Evolutionary conservation across 2,888 invertebrate genomes (phyloP).

Genomic region (Lydus trimaculatus): DNA sequence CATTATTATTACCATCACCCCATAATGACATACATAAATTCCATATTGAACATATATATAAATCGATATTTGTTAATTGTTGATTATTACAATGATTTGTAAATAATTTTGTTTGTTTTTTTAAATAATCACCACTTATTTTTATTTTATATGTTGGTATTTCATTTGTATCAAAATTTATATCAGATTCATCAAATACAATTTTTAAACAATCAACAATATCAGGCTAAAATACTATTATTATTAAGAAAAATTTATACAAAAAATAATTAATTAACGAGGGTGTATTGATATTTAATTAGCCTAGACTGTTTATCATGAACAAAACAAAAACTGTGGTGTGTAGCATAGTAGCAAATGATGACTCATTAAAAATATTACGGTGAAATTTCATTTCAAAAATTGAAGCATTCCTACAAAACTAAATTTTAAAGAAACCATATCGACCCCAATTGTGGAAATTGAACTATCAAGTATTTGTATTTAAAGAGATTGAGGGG

Average conservation of each 20-base stretch:
- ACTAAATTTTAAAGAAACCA: too few species aligned
- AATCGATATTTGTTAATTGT: constrained; percentile 46
- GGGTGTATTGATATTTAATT: too few species aligned
- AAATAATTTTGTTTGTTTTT: constrained; percentile 45
- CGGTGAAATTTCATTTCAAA: too few species aligned
- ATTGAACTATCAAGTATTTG: too few species aligned
- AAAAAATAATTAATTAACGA: too few species aligned
- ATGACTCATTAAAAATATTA: too few species aligned
- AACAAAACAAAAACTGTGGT: too few species aligned
- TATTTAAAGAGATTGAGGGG: too few species aligned
- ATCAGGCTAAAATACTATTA: constrained; percentile 19
- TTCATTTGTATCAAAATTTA: constrained; percentile 31
- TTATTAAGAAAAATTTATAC: not conserved
- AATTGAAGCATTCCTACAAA: too few species aligned
- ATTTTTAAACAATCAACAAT: constrained; percentile 43
- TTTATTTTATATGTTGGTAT: constrained; percentile 49
- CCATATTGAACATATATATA: constrained; percentile 71
- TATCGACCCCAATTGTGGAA: too few species aligned
- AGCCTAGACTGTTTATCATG: too few species aligned
- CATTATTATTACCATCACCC: constrained; percentile 75
- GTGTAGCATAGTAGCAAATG: too few species aligned
- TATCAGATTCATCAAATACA: constrained; percentile 43
- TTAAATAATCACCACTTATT: constrained; percentile 39
- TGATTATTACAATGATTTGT: constrained; percentile 36
- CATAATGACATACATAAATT: constrained; percentile 83